Percentiles rank a stretch among this genome's conserved stretches.
phyloP scores from a whole-genome alignment of 2,797 vertebrate genomes.

The Neosilurus mollespiculum region DNA sequence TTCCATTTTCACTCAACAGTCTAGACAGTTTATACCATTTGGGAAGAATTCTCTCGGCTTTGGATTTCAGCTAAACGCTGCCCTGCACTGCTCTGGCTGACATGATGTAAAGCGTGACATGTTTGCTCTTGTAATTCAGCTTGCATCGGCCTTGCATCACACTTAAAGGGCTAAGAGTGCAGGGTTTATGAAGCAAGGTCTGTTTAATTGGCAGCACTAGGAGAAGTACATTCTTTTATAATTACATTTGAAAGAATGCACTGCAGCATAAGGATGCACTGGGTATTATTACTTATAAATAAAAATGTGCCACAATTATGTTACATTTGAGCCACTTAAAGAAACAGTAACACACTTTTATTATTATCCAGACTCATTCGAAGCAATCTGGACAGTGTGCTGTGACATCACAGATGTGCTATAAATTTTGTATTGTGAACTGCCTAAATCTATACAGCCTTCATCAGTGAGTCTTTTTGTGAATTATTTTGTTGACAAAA shows the following conservation, averaged over 20 bases:
- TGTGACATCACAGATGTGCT: not conserved
- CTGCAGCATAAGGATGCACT: not conserved
- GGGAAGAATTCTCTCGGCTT: slow-evolving; percentile 61
- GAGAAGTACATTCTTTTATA: slow-evolving; percentile 14
- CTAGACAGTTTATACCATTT: slow-evolving; percentile 70
- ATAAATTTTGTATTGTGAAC: not conserved
- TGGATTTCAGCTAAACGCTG: slow-evolving; percentile 49
- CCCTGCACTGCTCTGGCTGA: slow-evolving; percentile 27
- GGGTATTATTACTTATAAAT: not conserved
- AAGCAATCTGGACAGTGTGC: not conserved
- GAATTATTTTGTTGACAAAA: not conserved
- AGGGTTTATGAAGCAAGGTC: slow-evolving; percentile 13
- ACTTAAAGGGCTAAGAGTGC: slow-evolving; percentile 29
- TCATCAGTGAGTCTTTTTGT: not conserved
- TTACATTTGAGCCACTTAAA: not conserved
- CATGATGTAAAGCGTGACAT: slow-evolving; percentile 39
- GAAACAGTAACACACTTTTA: not conserved
- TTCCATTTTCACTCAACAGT: slow-evolving; percentile 72
- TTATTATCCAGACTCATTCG: not conserved
- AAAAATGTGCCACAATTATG: not conserved
- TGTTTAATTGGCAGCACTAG: slow-evolving; percentile 17
- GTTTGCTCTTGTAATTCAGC: slow-evolving; percentile 22
- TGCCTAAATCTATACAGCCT: not conserved
- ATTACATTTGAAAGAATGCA: slow-evolving; percentile 16
- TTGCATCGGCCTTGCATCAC: slow-evolving; percentile 38